Conservation (phyloP, 2,113 vertebrate genomes). For the Lepus timidus region DNA sequence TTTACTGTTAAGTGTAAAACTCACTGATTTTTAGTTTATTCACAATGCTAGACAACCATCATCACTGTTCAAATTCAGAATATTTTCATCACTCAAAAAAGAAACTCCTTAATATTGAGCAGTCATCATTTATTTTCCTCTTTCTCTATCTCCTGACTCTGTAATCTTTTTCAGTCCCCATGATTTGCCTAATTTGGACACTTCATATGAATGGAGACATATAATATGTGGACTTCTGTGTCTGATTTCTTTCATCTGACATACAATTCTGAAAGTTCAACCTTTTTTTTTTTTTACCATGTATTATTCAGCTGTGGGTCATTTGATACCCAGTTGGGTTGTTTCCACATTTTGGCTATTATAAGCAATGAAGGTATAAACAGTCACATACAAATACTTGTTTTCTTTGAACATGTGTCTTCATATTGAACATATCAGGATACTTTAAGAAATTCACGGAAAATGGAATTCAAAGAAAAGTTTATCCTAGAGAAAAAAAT, state of each 20-base stretch:
- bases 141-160: fast-evolving
- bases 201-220: not conserved
- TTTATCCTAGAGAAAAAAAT: too few species aligned
- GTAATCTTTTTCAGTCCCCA: not conserved
- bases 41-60: not conserved
- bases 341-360: not conserved
- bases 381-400: not conserved
- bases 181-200: not conserved
- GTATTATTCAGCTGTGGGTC: not conserved
- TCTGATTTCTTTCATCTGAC: not conserved
- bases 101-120: not conserved
- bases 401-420: not conserved
- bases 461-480: too few species aligned
- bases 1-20: not conserved
- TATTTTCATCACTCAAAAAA: not conserved
- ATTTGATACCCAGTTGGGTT: not conserved
- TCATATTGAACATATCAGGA: not conserved
- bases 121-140: not conserved
- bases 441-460: too few species aligned
- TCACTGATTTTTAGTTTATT: not conserved
- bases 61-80: not conserved
- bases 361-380: not conserved
- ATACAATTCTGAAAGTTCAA: not conserved
- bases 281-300: not conserved
- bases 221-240: not conserved